Evolutionary conservation across 2,888 invertebrate species (phyloP).

Genomic region (Brassicogethes aeneus): DNA sequence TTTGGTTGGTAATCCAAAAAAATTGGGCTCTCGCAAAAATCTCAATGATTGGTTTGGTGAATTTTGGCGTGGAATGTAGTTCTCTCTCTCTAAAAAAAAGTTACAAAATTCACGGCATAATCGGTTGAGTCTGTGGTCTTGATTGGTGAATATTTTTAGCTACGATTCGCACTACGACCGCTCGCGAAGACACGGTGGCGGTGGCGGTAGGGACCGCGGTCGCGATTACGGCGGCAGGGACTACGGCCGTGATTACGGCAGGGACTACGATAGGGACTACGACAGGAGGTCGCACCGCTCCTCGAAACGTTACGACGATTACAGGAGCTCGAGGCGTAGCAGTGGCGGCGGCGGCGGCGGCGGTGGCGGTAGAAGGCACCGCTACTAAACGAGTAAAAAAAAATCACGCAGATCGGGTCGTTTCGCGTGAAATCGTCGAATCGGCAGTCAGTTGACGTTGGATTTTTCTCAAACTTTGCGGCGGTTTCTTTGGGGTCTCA

Average conservation of each 20-base stretch:
- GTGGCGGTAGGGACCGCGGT: slow-evolving; percentile 30
- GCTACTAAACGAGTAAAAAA: slow-evolving; percentile 1
- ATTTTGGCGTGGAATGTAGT: not conserved
- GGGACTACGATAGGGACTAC: slow-evolving; percentile 28
- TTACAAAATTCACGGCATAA: not conserved
- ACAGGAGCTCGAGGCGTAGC: slow-evolving; percentile 23
- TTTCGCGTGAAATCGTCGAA: too few species aligned
- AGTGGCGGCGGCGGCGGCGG: slow-evolving; percentile 21
- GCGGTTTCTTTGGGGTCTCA: too few species aligned
- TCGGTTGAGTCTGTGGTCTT: not conserved
- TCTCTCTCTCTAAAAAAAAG: not conserved
- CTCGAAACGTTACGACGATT: slow-evolving; percentile 31
- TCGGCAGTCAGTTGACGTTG: too few species aligned
- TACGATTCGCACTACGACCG: slow-evolving; percentile 33
- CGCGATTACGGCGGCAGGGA: slow-evolving; percentile 31
- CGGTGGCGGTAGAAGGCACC: not conserved
- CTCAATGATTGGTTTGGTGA: slow-evolving; percentile 1
- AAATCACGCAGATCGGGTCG: too few species aligned
- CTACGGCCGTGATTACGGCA: slow-evolving; percentile 30
- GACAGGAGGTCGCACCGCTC: slow-evolving; percentile 26
- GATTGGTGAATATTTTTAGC: slow-evolving; percentile 32
- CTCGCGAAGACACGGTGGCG: slow-evolving; percentile 28
- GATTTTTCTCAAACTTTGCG: too few species aligned
- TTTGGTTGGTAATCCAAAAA: slow-evolving; percentile 7
- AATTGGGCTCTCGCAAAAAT: not conserved